A percentile compares a stretch with the other conserved stretches of the same genome.
phyloP scores from a whole-genome alignment of 2,888 invertebrate species.

The Erebia ligea region DNA sequence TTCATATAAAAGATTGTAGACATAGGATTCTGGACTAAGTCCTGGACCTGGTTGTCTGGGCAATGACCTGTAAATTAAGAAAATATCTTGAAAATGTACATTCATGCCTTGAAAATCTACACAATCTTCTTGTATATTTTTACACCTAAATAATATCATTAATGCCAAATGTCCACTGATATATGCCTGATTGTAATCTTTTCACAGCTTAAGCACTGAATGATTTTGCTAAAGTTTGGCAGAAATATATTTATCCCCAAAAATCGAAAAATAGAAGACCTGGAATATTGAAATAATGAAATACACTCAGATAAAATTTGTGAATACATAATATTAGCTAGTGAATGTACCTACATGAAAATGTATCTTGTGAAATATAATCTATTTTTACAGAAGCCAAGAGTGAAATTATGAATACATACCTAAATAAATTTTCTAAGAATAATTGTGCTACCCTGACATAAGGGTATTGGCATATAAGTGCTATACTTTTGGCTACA shows the following conservation, averaged over 20 bases:
- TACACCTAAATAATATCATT: no score
- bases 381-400: neutral
- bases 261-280: no score
- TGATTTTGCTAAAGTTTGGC: no score
- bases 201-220: no score
- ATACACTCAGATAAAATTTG: no score
- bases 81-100: neutral
- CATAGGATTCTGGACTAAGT: slow-evolving; percentile 95
- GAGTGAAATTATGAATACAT: slow-evolving; percentile 51
- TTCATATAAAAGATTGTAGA: slow-evolving; percentile 97
- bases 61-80: slow-evolving; percentile 84
- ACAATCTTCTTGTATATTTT: no score
- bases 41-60: slow-evolving; percentile 90
- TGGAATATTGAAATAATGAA: no score
- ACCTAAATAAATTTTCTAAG: slow-evolving; percentile 94
- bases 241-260: no score
- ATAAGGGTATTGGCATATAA: slow-evolving; percentile 96
- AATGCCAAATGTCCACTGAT: no score
- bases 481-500: slow-evolving; percentile 97
- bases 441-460: slow-evolving; percentile 93
- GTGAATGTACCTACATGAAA: no score
- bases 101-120: neutral
- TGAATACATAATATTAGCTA: no score
- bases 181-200: no score
- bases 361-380: neutral